Evolutionary conservation across 2,113 vertebrate species (phyloP), one percentile per base, ranked within the genome.

Genomic region (Gallinago undulata): DNA sequence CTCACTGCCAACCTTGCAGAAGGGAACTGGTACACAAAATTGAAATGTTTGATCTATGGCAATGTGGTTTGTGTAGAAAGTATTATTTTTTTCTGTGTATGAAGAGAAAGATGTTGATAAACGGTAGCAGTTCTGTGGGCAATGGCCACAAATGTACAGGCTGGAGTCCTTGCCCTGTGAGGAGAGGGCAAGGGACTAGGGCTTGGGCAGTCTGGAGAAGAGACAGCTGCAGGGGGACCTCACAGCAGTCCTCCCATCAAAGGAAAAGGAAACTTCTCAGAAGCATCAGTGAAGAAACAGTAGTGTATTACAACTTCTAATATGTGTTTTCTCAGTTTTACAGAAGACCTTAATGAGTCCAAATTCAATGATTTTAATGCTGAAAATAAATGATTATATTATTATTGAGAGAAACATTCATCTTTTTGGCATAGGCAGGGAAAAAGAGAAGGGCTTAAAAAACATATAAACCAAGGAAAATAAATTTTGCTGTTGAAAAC

Each of bases 161-260:
- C 35, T 56, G 27, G 18, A 73, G 27, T 3, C 30, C 23, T 45
- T 59, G 7, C 11, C 5, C 31, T 66, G 13, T 1, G 1, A 70
- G 30, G 15, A 57, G 7, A 22, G 13, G 30, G 9, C 11, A 47
- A 64, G 6, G 27, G 24, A 19, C 30, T 16, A 8, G 9, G 5
- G 3, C 7, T 80, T 3, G 3, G 35, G 21, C 7, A 30, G 13
- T 8, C 10, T 57, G 64, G 12, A 88, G 39, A 68, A 23, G 23
- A 85, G 33, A 19, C 1, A 2, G 12, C 24, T 82, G n/a, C 5
- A 3, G 4, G 7, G 9, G 2, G 4, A 68, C 19, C 30, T 47
- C 63, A 55, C 39, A 72, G 13, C 2, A 48, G 39, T 48, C 15
- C 22, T 86, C 43, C 6, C 57, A 4, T 2, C 0, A 0, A 68